Base-by-base conservation (phyloP, 2,113 vertebrate species). In the Gymnarchus niloticus region DNA sequence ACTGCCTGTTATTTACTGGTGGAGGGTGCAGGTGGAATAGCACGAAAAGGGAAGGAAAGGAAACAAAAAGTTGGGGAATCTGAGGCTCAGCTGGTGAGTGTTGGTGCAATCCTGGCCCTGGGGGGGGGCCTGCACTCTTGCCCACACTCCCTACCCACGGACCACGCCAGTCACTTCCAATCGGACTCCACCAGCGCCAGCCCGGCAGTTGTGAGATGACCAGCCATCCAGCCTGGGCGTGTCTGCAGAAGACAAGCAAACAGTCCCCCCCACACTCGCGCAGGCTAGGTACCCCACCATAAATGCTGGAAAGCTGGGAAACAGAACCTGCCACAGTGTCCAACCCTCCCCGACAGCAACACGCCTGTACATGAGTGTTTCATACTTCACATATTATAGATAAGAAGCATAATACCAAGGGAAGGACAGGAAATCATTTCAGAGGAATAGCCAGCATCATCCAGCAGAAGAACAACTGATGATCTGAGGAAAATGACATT, bases 41-140 rank as follows among this genome's bases (percentile, higher is more conserved):
- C 17, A 37, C 44, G 46, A n/a, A n/a, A n/a, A n/a, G n/a, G 78
- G 78, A 80, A 86, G 83, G 51, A 84, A 84, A 88, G 87, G 86
- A 88, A 54, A 85, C 85, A 90, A 92, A 91, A 92, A 92, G 89
- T 91, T 91, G 88, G 56, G 88, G 21, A 19, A 76, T 65, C 44
- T 51, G 82, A 54, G 82, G 56, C 82, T 77, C 86, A 87, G 86
- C 86, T 87, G 86, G 86, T 33, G 9, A 84, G 56, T 7, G 51
- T 73, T 28, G 48, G 48, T 19, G 23, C 28, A 76, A 48, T 37
- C 48, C 21, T 54, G 28, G 84, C 19, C 84, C 14, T 23, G 61
- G 33, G 65, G 65, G 25, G n/a, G 83, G 80, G 44, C 57, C 44
- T 17, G 14, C n/a, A 9, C 41, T 41, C 59, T 28, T n/a, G 59